Evolutionary conservation across 2,113 vertebrate species (phyloP).

Genomic region (Hippopotamus amphibius): DNA sequence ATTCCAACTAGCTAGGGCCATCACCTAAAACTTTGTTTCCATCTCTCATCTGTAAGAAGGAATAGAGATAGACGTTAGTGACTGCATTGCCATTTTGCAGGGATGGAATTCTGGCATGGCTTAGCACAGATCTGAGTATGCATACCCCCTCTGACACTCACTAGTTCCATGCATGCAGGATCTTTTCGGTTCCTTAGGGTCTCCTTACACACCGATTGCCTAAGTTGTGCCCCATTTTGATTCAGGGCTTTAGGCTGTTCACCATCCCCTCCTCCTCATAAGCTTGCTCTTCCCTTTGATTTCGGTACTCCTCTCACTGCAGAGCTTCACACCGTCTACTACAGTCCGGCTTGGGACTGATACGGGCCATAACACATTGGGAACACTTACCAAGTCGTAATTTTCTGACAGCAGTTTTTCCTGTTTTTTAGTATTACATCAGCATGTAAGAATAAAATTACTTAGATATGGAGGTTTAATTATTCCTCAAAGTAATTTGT

Average conservation of each 20-base stretch:
- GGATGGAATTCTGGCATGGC: background rate
- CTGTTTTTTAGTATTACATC: conserved; percentile 35
- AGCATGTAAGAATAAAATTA: background rate
- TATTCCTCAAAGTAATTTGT: background rate
- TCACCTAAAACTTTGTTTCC: background rate
- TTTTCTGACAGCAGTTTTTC: background rate
- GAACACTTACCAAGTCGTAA: background rate
- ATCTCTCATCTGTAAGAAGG: background rate
- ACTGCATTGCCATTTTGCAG: background rate
- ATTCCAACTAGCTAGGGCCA: background rate
- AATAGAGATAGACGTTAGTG: background rate
- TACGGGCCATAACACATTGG: background rate
- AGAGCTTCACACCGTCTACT: background rate
- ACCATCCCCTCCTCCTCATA: background rate
- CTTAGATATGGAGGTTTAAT: background rate
- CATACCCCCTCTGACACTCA: background rate
- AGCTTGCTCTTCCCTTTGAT: background rate
- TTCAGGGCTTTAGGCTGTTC: background rate
- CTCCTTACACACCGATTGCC: background rate
- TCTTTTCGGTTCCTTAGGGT: background rate
- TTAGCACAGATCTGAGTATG: background rate
- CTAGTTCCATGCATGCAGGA: background rate
- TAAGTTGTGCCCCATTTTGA: background rate
- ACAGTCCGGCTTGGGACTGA: background rate
- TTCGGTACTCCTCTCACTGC: background rate